Evolutionary conservation across 1,140 invertebrate species (phyloP).

Genomic region (Ericerus pela): DNA sequence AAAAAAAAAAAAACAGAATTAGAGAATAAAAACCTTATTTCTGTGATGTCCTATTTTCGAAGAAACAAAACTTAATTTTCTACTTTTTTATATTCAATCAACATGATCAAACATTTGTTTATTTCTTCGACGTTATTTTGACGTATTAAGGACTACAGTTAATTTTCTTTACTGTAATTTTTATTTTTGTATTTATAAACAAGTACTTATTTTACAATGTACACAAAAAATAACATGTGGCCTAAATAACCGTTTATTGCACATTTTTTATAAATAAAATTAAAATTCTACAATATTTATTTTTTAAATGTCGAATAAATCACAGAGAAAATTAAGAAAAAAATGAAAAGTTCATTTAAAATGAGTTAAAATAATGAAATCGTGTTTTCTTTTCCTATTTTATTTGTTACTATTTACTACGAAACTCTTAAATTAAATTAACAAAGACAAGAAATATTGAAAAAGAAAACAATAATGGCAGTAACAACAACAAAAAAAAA

Average conservation of each 20-base stretch:
- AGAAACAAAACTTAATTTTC: too few species aligned
- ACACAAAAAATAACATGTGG: constrained; percentile 8
- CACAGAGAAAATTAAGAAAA: not conserved
- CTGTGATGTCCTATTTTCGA: too few species aligned
- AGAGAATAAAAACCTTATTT: too few species aligned
- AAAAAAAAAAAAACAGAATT: too few species aligned
- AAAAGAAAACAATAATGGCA: constrained; percentile 9
- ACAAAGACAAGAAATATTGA: not conserved
- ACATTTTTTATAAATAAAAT: constrained; percentile 9
- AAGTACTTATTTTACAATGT: constrained; percentile 11
- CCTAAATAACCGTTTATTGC: constrained; percentile 8
- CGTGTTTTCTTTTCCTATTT: too few species aligned
- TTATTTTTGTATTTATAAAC: constrained; percentile 5
- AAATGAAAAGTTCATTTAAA: not conserved
- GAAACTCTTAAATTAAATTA: constrained; percentile 3
- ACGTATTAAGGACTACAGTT: too few species aligned
- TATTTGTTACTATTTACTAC: not conserved
- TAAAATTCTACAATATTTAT: not conserved
- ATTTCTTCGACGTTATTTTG: too few species aligned
- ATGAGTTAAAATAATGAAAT: not conserved
- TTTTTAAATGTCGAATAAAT: constrained; percentile 11
- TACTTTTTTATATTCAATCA: too few species aligned
- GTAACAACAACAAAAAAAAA: constrained; percentile 10
- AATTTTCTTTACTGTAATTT: too few species aligned
- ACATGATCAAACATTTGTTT: too few species aligned